A percentile compares a stretch with the other conserved stretches of the same genome.
Conservation (phyloP, 2,888 invertebrate genomes). For the Thera britannica region DNA sequence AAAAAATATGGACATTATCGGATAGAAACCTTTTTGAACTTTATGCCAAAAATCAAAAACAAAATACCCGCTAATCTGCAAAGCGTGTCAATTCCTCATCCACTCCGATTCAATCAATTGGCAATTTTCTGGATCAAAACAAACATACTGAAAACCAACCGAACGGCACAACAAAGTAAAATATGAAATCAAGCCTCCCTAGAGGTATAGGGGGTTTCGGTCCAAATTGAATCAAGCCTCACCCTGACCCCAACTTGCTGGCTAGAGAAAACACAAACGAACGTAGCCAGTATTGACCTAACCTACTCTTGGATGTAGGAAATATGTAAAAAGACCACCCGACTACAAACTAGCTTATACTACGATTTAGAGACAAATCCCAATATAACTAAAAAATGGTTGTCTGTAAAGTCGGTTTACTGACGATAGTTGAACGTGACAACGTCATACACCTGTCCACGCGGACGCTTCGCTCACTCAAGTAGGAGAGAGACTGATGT, state of each 20-base stretch:
- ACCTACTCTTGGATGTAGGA: neutral
- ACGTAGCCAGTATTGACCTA: neutral
- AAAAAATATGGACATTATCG: neutral
- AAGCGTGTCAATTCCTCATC: conserved; percentile 5
- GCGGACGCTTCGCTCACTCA: too few species aligned
- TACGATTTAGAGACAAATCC: too few species aligned
- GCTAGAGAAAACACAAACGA: neutral
- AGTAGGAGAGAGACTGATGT: too few species aligned
- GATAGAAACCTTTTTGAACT: neutral
- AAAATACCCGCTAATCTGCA: neutral
- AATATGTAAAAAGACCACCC: too few species aligned
- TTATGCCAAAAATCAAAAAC: neutral
- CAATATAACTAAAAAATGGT: too few species aligned
- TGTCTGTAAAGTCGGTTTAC: too few species aligned
- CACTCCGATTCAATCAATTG: conserved; percentile 11
- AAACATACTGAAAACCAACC: conserved; percentile 11
- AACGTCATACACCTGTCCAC: too few species aligned
- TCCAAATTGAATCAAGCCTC: conserved; percentile 19
- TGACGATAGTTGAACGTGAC: too few species aligned
- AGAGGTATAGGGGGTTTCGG: neutral
- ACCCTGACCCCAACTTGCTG: conserved; percentile 6
- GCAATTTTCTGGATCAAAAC: conserved; percentile 10
- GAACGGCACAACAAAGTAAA: conserved; percentile 11
- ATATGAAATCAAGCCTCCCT: conserved; percentile 16
- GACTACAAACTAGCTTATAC: too few species aligned